These are phyloP conservation scores for Aphelenchoides avenae DNA, from an alignment of 1,140 invertebrate genomes.

Conservation along the genomic window DNA sequence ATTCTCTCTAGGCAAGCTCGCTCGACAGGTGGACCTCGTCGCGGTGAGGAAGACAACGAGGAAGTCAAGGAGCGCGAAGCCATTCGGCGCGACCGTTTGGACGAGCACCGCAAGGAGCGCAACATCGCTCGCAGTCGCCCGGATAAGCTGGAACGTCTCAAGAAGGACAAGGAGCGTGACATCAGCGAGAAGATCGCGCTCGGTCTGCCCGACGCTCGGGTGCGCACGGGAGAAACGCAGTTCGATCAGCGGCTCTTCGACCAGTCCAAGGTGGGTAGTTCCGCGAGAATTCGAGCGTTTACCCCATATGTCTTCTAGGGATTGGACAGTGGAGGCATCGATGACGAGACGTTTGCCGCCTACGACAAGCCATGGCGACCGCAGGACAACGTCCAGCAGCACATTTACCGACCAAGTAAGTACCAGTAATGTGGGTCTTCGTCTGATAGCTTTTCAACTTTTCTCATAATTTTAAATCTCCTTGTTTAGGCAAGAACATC, in stretches of 20 bases:
- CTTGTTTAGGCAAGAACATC: slow-evolving; percentile 39
- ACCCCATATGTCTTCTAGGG: slow-evolving; percentile 64
- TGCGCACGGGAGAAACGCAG: slow-evolving; percentile 70
- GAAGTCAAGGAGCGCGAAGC: slow-evolving; percentile 83
- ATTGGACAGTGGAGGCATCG: slow-evolving; percentile 90
- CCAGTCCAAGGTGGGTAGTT: slow-evolving; percentile 62
- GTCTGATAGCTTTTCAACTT: not conserved
- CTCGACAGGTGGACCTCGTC: not conserved
- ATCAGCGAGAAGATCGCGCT: slow-evolving; percentile 97
- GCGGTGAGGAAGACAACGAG: slow-evolving; percentile 60
- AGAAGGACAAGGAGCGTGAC: slow-evolving; percentile 86
- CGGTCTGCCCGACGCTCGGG: slow-evolving; percentile 71
- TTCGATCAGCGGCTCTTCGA: slow-evolving; percentile 96
- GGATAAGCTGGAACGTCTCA: slow-evolving; percentile 76
- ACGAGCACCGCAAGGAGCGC: slow-evolving; percentile 66
- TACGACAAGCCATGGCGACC: slow-evolving; percentile 78
- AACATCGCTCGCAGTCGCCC: slow-evolving; percentile 88
- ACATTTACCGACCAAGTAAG: slow-evolving; percentile 85
- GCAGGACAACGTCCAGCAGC: slow-evolving; percentile 74
- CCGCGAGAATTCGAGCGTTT: not conserved
- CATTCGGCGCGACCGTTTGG: slow-evolving; percentile 64
- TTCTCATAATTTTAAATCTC: not conserved
- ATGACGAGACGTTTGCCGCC: slow-evolving; percentile 95
- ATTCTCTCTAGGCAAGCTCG: not conserved
- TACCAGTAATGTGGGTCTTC: slow-evolving; percentile 14